A percentile compares a stretch with the other conserved stretches of the same genome.
Evolutionary conservation across 2,113 vertebrate genomes (phyloP).

Genomic region (Neotragus pygmaeus): DNA sequence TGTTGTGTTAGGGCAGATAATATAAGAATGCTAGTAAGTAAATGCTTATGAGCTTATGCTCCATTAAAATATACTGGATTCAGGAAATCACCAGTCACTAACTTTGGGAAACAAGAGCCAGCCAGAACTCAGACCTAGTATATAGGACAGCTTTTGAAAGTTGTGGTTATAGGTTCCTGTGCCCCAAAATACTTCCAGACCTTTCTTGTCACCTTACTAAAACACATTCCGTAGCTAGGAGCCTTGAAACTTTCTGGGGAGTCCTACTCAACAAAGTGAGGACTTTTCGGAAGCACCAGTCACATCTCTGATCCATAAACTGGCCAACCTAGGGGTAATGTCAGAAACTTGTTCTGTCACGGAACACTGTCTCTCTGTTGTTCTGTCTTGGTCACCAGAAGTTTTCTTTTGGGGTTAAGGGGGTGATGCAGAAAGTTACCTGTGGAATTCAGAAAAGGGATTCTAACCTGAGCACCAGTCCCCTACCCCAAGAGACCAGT

Average conservation of each 20-base stretch:
- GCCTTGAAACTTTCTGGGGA: not conserved
- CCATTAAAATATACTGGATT: not conserved
- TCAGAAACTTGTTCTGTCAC: not conserved
- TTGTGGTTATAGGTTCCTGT: not conserved
- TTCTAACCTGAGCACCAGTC: not conserved
- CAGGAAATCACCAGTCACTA: not conserved
- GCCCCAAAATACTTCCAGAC: not conserved
- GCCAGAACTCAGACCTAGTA: not conserved
- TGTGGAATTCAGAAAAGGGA: not conserved
- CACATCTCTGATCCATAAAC: not conserved
- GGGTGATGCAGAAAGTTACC: not conserved
- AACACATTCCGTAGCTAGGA: not conserved
- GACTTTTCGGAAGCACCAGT: not conserved
- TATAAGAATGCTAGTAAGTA: not conserved
- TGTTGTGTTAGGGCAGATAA: not conserved
- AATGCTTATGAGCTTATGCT: not conserved
- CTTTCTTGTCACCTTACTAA: not conserved
- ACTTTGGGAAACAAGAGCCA: not conserved
- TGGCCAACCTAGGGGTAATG: not conserved
- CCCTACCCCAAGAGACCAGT: not conserved
- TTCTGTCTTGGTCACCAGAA: not conserved
- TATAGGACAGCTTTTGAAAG: not conserved
- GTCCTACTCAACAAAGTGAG: not conserved
- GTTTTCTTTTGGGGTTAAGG: not conserved
- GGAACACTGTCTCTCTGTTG: not conserved